Evolutionary conservation across 2,797 vertebrate species (phyloP), one percentile per base, ranked within the genome.

Genomic region (Gobio occitaniae): DNA sequence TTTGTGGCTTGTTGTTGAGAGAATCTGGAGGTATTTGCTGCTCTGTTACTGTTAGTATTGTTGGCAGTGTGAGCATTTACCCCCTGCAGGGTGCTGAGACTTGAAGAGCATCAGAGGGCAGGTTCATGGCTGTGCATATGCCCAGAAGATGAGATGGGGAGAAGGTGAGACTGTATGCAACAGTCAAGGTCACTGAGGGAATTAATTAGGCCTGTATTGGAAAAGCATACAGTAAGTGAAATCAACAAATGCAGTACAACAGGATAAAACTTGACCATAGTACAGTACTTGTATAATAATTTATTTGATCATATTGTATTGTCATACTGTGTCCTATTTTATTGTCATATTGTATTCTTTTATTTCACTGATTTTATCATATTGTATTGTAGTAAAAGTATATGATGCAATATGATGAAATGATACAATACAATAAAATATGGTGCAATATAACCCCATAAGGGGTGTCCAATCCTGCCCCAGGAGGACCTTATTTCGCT

Each of bases 121-220:
- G 48, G 65, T 79, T 82, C 78, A 82, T 79, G 82, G 17, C 48
- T 72, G 69, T 84, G 47, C 87, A 88, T 82, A 84, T 87, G 86
- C 76, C 65, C 59, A 48, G 56, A 59, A 84, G 86, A 66, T 70
- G 36, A 54, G 25, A 68, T 78, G 74, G 76, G 61, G 38, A 68
- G 50, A 75, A 36, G 32, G 32, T 6, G 70, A 21, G 66, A 7
- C 54, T 25, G 47, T 86, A 19, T 41, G 41, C 83, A 81, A 38
- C 74, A 70, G 47, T 54, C 76, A 86, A 74, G 72, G 80, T 84
- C 83, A 83, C 65, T 8, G 50, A 59, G 36, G 66, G n/a, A 79
- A 16, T 65, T 9, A 13, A 79, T 68, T 70, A 36, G 80, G 38
- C 70, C 13, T 79, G 11, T 25, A 78, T 78, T 16, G 41, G 32